Conservation (phyloP, 35 echinoderm and acorn worm species). For the Heliocidaris erythrogramma region DNA sequence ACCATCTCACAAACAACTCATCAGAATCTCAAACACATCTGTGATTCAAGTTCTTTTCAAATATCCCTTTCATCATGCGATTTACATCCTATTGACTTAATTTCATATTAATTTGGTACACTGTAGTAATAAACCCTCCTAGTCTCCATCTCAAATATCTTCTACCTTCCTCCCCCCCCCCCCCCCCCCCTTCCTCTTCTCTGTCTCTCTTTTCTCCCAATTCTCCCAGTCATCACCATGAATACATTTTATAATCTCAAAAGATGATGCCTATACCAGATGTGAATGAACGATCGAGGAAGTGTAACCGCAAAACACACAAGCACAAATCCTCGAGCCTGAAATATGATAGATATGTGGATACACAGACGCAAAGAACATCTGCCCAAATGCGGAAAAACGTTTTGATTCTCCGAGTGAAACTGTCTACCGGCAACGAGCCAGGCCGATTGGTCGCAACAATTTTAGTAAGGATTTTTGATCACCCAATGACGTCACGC, state of each 20-base stretch:
- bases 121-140: not conserved
- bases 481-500: not conserved
- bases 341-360: slow-evolving; percentile 42
- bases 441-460: not conserved
- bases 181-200: not conserved
- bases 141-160: not conserved
- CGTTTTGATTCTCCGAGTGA: not conserved
- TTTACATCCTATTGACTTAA: not conserved
- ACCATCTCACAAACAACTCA: not conserved
- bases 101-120: not conserved
- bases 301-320: slow-evolving; percentile 33
- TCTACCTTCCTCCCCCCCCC: not conserved
- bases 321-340: not conserved
- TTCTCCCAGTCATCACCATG: not conserved
- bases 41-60: not conserved
- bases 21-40: not conserved
- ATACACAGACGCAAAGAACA: slow-evolving; percentile 23
- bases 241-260: not conserved
- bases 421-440: not conserved
- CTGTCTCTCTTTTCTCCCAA: not conserved
- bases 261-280: not conserved
- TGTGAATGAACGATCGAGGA: slow-evolving; percentile 6
- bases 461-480: slow-evolving; percentile 12
- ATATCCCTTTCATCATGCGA: not conserved
- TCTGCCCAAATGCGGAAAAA: slow-evolving; percentile 16